Conservation (phyloP, 2,113 vertebrate species). For the Scortum barcoo region DNA sequence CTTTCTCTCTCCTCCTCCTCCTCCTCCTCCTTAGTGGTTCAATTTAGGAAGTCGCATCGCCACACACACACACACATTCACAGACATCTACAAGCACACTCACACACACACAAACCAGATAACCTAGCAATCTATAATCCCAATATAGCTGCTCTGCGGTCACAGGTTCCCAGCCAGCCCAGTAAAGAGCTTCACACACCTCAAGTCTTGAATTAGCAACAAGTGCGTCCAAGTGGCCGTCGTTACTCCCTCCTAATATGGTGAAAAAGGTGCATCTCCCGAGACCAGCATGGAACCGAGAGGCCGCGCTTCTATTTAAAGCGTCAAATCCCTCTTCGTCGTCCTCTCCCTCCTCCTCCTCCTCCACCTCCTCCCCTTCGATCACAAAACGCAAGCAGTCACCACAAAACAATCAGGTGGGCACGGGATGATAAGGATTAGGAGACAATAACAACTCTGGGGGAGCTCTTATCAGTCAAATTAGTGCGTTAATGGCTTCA, state of each 20-base stretch:
- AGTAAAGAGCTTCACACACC: constrained; percentile 40
- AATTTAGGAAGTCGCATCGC: constrained; percentile 37
- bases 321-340: not conserved
- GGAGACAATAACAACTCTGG: constrained; percentile 23
- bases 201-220: constrained; percentile 69
- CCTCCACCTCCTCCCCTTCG: constrained; percentile 12
- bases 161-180: constrained; percentile 13
- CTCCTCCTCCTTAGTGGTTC: constrained; percentile 35
- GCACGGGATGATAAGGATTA: constrained; percentile 60
- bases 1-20: constrained; percentile 33
- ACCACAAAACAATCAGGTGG: constrained; percentile 52
- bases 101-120: constrained; percentile 36
- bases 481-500: constrained; percentile 67
- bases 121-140: constrained; percentile 52
- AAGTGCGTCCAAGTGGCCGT: constrained; percentile 53
- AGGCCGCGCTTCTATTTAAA: constrained; percentile 50
- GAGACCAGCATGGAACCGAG: constrained; percentile 21
- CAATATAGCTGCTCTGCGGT: constrained; percentile 28
- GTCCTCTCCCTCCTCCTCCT: constrained; percentile 6
- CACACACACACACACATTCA: constrained; percentile 17
- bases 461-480: constrained; percentile 67
- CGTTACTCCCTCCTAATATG: constrained; percentile 49
- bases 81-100: not conserved
- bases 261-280: constrained; percentile 24
- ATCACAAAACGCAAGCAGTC: constrained; percentile 26